Evolutionary conservation across 1,140 invertebrate genomes (phyloP), one percentile per base, ranked within the genome.

Genomic region (Zaprionus davidi): DNA sequence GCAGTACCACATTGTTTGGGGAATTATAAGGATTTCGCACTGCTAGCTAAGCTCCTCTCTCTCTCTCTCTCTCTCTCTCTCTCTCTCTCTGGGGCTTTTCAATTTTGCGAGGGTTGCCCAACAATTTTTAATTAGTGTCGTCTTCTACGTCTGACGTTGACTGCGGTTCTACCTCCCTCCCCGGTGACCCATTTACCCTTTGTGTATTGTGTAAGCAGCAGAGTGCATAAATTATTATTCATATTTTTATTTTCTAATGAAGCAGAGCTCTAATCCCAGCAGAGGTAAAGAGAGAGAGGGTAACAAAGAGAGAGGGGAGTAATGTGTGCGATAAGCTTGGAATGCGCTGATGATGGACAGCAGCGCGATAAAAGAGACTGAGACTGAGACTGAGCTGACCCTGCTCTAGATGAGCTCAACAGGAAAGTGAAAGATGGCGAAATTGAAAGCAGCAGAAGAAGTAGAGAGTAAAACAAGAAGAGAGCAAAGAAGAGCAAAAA

Each of bases 61-160:
- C 63, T 22, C 28, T 36, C 51, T 41, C 60, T 67, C 66, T 24
- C 66, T 24, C 5, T 20, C 11, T 51, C 7, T 12, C 34, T 4
- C 63, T 22, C 28, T 36, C 51, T 41, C 60, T 67, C 66, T 24
- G 41, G 74, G 84, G 79, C 74, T 79, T 86, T 86, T 86, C 79
- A 84, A 79, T 83, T 83, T 57, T 71, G 57, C 41, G 62, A 74
- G 84, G 83, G 79, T 87, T 87, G 73, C 63, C 76, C 83, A 82
- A 80, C 70, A 83, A 70, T 87, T 87, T 86, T 86, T 86, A 86
- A 86, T 86, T 86, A 86, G 83, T 87, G 83, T 80, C 82, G 72
- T 82, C 83, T 63, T 49, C 64, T 17, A 44, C 41, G 41, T 58
- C 60, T 58, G 70, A 63, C 36, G 60, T 76, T 56, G 44, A 38